Evolutionary conservation across 2,888 invertebrate genomes (phyloP).

Genomic region (Phortica okadai): DNA sequence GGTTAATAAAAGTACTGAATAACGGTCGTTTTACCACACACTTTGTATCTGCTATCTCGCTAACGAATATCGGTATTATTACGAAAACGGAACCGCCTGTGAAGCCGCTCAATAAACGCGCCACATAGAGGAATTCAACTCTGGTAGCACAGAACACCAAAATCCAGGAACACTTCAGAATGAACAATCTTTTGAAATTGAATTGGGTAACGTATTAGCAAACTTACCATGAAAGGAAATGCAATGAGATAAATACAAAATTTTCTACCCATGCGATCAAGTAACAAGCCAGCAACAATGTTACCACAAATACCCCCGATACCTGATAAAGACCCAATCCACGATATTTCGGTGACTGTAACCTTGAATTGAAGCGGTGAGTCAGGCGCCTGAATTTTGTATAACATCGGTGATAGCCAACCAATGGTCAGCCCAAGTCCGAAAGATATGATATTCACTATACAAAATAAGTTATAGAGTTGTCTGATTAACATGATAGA

Average conservation of each 20-base stretch:
- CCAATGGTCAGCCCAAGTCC: conserved; percentile 73
- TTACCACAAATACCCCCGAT: conserved; percentile 71
- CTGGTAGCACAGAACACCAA: conserved; percentile 64
- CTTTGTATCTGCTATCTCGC: conserved; percentile 72
- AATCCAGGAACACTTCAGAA: conserved; percentile 68
- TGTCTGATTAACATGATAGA: background rate
- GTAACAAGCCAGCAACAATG: conserved; percentile 59
- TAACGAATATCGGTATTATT: conserved; percentile 70
- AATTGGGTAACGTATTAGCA: no score
- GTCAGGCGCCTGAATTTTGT: conserved; percentile 59
- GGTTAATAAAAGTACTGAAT: no score
- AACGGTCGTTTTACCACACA: conserved; percentile 45
- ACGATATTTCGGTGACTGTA: conserved; percentile 65
- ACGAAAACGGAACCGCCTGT: conserved; percentile 72
- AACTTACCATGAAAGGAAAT: conserved; percentile 65
- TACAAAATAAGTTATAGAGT: background rate
- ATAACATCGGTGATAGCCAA: conserved; percentile 73
- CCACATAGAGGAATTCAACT: conserved; percentile 67
- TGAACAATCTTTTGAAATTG: background rate
- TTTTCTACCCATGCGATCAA: conserved; percentile 69
- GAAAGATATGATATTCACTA: conserved; percentile 72
- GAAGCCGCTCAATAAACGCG: conserved; percentile 69
- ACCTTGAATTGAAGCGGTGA: conserved; percentile 61
- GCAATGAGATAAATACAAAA: conserved; percentile 64
- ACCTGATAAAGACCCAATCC: conserved; percentile 71